A percentile compares a stretch with the other conserved stretches of the same genome.
Evolutionary conservation across 2,113 vertebrate genomes (phyloP).

Genomic region (Toxotes jaculatrix): DNA sequence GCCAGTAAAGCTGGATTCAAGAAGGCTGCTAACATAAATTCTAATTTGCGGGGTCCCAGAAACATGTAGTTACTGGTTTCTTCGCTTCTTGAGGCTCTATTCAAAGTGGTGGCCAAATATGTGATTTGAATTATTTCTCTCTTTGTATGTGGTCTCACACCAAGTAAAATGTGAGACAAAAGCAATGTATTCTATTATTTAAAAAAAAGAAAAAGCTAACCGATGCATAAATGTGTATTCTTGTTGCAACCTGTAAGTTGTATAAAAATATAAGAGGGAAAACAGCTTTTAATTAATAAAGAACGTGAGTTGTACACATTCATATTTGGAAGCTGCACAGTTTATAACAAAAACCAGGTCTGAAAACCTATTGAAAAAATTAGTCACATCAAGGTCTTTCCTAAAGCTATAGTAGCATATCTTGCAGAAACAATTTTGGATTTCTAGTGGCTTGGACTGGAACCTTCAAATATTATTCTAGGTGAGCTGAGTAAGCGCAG

Average conservation of each 20-base stretch:
- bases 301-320: background rate
- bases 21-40: background rate
- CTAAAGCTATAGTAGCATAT: background rate
- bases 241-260: background rate
- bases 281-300: background rate
- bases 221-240: too few species aligned
- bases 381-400: background rate
- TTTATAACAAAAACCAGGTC: constrained; percentile 36
- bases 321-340: background rate
- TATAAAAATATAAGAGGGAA: background rate
- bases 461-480: background rate
- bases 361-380: background rate
- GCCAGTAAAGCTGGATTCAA: background rate
- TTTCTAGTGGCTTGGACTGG: background rate
- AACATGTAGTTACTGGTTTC: background rate
- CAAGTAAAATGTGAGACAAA: background rate
- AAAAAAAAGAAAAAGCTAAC: too few species aligned
- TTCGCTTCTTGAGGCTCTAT: background rate
- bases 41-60: constrained; percentile 4
- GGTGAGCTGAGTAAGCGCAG: background rate
- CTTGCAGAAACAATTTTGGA: background rate
- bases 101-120: background rate
- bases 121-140: background rate
- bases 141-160: background rate
- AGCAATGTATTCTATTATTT: background rate